Evolutionary conservation across 2,113 vertebrate species (phyloP).

Genomic region (Patagioenas fasciata): DNA sequence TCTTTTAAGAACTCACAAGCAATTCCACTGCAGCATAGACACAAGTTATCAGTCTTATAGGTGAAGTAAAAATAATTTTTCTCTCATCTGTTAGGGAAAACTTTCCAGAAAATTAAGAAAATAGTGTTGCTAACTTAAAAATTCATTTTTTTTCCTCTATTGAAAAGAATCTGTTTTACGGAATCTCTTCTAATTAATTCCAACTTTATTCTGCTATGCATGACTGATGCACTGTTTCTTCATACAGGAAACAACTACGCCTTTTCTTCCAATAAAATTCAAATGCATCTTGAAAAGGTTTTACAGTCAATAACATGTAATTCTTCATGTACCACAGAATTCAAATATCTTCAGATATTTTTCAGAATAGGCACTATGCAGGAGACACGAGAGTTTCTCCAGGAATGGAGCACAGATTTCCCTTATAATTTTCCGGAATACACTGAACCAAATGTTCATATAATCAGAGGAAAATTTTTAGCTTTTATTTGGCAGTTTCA

Average conservation of each 20-base stretch:
- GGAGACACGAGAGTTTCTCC: neutral
- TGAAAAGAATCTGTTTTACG: neutral
- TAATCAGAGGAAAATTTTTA: neutral
- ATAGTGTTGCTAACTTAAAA: neutral
- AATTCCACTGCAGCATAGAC: neutral
- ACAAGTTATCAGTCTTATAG: neutral
- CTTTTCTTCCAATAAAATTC: neutral
- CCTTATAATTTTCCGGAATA: neutral
- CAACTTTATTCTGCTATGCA: neutral
- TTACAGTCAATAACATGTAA: neutral
- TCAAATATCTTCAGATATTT: too few relatives aligned
- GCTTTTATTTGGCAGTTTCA: neutral
- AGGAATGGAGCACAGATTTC: neutral
- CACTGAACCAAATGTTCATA: neutral
- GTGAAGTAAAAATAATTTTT: neutral
- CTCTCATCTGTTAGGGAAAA: neutral
- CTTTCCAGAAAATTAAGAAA: neutral
- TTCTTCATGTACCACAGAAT: neutral
- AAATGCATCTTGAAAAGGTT: neutral
- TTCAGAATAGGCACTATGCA: too few relatives aligned
- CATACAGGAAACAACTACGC: neutral
- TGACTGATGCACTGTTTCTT: neutral
- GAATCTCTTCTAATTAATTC: neutral
- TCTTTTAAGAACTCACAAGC: neutral
- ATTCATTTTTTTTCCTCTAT: neutral